A percentile compares a stretch with the other conserved stretches of the same genome.
These are phyloP conservation scores for Wasmannia auropunctata DNA, from an alignment of 1,140 invertebrate species.

Conservation along the genomic window DNA sequence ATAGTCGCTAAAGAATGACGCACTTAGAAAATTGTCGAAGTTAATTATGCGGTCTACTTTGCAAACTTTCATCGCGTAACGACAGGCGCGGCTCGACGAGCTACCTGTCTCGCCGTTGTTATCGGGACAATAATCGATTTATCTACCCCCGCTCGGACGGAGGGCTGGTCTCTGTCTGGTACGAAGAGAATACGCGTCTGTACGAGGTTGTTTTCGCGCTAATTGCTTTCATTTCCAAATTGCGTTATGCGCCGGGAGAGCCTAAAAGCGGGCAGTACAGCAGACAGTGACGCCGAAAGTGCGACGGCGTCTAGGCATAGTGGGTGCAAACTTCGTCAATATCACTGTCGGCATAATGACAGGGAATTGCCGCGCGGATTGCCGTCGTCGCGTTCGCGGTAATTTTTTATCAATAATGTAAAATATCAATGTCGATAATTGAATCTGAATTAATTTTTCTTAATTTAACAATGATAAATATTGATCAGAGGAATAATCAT, in stretches of 20 bases:
- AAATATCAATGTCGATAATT: not conserved
- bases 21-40: constrained; percentile 39
- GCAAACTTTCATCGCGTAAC: constrained; percentile 12
- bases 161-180: not conserved
- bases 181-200: constrained; percentile 29
- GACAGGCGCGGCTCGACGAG: not conserved
- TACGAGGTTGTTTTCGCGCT: constrained; percentile 63
- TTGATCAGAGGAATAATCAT: not conserved
- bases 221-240: constrained; percentile 71
- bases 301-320: constrained; percentile 9
- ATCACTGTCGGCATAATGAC: constrained; percentile 24
- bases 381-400: not conserved
- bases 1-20: not conserved
- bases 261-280: constrained; percentile 64
- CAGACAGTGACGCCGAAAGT: constrained; percentile 46
- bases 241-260: constrained; percentile 46
- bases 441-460: not conserved
- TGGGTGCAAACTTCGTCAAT: constrained; percentile 45
- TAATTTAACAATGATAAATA: not conserved
- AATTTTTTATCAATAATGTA: not conserved
- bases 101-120: constrained; percentile 35
- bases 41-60: constrained; percentile 37
- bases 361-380: not conserved
- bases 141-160: constrained; percentile 35
- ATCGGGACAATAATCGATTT: constrained; percentile 61